A percentile compares a stretch with the other conserved stretches of the same genome.
phyloP scores from a whole-genome alignment of 2,113 vertebrate genomes.

The Tonatia bakeri region DNA sequence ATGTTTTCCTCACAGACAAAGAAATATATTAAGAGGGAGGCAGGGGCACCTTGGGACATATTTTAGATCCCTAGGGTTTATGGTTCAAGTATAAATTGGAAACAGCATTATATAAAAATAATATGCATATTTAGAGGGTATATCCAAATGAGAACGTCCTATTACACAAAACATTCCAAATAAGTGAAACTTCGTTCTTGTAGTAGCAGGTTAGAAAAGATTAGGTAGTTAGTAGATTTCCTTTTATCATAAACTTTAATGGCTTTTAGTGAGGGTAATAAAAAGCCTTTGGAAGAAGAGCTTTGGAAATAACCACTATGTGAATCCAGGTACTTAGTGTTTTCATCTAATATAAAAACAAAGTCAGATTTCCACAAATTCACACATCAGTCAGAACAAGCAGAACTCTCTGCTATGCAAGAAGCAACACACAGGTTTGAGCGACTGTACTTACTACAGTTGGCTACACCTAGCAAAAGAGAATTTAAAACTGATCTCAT shows the following conservation, averaged over 20 bases:
- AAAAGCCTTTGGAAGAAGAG: background rate
- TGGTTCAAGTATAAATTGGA: background rate
- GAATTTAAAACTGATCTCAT: conserved; percentile 81
- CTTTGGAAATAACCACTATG: background rate
- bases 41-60: background rate
- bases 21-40: background rate
- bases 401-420: background rate
- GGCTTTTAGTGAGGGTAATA: conserved; percentile 34
- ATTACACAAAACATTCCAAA: background rate
- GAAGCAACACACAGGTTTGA: conserved; percentile 60
- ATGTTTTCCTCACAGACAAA: conserved; percentile 3
- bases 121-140: background rate
- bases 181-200: background rate
- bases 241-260: conserved; percentile 3
- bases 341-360: background rate
- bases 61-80: background rate
- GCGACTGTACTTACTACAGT: conserved; percentile 85
- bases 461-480: conserved; percentile 81
- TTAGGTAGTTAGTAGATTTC: conserved; percentile 58
- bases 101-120: background rate
- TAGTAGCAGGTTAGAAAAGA: background rate
- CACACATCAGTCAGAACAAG: conserved; percentile 55
- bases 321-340: conserved; percentile 17
- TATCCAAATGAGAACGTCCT: background rate
- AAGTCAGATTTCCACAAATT: background rate